Conservation (phyloP, 2,888 invertebrate genomes). For the Tineola bisselliella region DNA sequence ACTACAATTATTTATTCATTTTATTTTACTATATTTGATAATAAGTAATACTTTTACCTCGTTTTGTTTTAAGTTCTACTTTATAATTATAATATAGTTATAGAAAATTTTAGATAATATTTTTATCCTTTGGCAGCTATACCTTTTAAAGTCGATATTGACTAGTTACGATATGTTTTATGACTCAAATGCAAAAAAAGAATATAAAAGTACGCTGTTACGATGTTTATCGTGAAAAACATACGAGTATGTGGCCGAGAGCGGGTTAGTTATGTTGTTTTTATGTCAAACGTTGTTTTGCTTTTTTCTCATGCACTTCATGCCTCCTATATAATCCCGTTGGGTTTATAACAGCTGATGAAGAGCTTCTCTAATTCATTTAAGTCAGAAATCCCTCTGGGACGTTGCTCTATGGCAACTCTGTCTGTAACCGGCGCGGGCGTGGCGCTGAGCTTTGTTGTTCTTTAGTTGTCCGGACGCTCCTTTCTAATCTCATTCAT, state of each 20-base stretch:
- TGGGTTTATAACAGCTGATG: not conserved
- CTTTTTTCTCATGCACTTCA: not conserved
- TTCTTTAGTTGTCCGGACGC: not conserved
- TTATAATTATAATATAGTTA: too few relatives aligned
- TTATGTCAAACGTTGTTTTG: not conserved
- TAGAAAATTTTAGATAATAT: too few relatives aligned
- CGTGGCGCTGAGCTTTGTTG: not conserved
- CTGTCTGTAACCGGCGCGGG: not conserved
- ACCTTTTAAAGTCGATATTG: too few relatives aligned
- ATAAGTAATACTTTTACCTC: too few relatives aligned
- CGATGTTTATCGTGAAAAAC: too few relatives aligned
- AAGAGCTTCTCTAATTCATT: constrained; percentile 3
- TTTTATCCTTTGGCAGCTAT: too few relatives aligned
- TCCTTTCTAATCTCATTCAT: not conserved
- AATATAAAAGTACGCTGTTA: too few relatives aligned
- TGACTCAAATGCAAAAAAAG: too few relatives aligned
- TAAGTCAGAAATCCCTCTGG: not conserved
- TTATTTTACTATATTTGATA: too few relatives aligned
- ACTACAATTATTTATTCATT: too few relatives aligned
- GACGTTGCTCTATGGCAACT: not conserved
- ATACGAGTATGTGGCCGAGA: not conserved
- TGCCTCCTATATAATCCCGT: not conserved
- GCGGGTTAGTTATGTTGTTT: not conserved
- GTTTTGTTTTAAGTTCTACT: too few relatives aligned
- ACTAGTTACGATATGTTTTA: too few relatives aligned